Evolutionary conservation across 92 coral and sea anemone species (phyloP), one percentile per base, ranked within the genome.

Genomic region (Phenganax stokvisi): DNA sequence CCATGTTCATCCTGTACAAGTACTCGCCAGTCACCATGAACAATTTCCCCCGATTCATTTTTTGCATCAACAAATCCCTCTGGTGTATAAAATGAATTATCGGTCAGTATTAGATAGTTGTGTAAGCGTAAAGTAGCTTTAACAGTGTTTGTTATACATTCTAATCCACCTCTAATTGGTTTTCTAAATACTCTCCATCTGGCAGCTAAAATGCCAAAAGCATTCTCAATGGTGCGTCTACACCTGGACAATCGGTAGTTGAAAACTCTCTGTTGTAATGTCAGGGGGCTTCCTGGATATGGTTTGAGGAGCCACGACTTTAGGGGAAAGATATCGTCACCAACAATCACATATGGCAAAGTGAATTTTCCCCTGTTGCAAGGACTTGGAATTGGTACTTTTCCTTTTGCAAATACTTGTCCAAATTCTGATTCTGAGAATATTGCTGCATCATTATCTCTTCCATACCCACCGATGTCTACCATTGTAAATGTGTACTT

Each of bases 391-490:
- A 37, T 37, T 1, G 47, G 47, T 37, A 37, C 47, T 37, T 6
- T 37, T 63, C 61, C 61, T 63, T 56, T 75, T 75, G 57, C 80
- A 75, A 55, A 75, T 63, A 62, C 80, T 55, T 75, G 3, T 57
- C 67, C 67, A 56, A 75, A 74, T 75, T 71, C 28, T 79, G 83
- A 51, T 61, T 79, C 73, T 37, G 74, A 8, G 47, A 79, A 72
- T 62, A 79, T 79, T 17, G 62, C 31, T 60, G 75, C 83, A 10
- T 79, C 83, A 61, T 79, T 79, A 55, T 64, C 74, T 70, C 83
- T 79, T 51, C 83, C 75, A 81, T 81, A 81, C 27, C 75, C 62
- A 52, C 83, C 83, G 20, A 51, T 79, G 75, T 79, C 83, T 53
- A 79, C 83, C 54, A 79, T 51, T 2, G 83, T 65, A 65, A 65